Evolutionary conservation across 2,113 vertebrate species (phyloP), one percentile per base, ranked within the genome.

Genomic region (Corythoichthys intestinalis): DNA sequence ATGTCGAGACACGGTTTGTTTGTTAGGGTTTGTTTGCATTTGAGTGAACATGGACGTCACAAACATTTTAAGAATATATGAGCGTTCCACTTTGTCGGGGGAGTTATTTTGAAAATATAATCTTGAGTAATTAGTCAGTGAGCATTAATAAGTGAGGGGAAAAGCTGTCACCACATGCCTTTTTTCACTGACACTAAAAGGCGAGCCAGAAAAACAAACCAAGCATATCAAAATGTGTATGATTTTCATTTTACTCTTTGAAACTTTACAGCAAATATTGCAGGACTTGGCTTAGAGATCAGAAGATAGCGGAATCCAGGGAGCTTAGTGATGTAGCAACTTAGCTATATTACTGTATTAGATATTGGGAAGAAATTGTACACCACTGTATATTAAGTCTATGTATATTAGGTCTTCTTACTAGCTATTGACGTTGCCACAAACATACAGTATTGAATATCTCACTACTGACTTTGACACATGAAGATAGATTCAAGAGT

Each of bases 31-130:
- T 86, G 83, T 89, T 89, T 88, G 78, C 81, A 79, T 78, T 84
- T 76, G 79, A 80, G 78, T 72, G 83, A 85, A 88, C 82, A 87
- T 67, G 67, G 44, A 65, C 57, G 70, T 63, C 14, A 75, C 81
- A 88, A 90, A 88, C 83, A 86, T 72, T 77, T 86, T 76, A 89
- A 85, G 75, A 89, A 89, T 89, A 84, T 83, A 73, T 78, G 75
- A 89, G 81, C 49, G 65, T 67, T 86, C 81, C 72, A 76, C 84
- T 86, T 87, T 85, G 87, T 86, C 14, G 67, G 75, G 70, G 73
- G 39, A 20, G 20, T 52, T 62, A 20, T 76, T 79, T 84, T 86
- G 82, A 67, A 69, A 57, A 79, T 69, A 76, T 85, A 83, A 82
- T 86, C 82, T 84, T 80, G 80, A 82, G 81, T 87, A 87, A 88